Percentiles rank a stretch among this genome's conserved stretches.
phyloP scores from a whole-genome alignment of 2,113 vertebrate species.

The Sorex fumeus region DNA sequence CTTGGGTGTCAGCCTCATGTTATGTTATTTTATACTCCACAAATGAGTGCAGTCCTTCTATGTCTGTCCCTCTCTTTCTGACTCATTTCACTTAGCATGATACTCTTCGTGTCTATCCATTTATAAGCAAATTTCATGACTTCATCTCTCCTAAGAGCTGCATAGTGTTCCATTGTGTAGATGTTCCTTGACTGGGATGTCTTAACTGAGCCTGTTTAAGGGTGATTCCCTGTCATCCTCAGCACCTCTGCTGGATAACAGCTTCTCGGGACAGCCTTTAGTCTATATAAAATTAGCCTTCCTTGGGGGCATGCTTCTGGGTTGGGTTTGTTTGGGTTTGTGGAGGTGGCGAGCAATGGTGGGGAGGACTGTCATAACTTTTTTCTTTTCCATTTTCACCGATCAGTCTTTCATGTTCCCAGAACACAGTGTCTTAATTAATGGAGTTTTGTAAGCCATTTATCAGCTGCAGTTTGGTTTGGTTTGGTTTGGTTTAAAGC shows the following conservation, averaged over 20 bases:
- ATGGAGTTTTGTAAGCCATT: slow-evolving; percentile 46
- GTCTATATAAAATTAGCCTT: slow-evolving; percentile 8
- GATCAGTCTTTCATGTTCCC: slow-evolving; percentile 4
- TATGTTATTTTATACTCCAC: no score
- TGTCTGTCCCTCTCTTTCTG: no score
- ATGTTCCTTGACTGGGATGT: neutral
- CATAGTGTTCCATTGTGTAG: no score
- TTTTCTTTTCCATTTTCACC: neutral
- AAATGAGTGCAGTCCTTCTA: no score
- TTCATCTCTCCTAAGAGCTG: no score
- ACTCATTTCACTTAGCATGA: no score
- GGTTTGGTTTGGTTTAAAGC: slow-evolving; percentile 33
- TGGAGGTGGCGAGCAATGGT: neutral
- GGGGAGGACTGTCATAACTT: no score
- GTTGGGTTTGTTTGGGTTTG: neutral
- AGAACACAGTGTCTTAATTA: slow-evolving; percentile 13
- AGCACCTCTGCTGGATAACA: neutral
- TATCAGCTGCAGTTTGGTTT: slow-evolving; percentile 17
- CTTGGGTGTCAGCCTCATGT: no score
- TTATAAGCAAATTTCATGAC: no score
- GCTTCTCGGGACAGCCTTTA: slow-evolving; percentile 28
- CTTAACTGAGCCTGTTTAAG: slow-evolving; percentile 21
- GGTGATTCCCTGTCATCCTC: neutral
- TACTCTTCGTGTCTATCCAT: no score
- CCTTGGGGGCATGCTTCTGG: neutral